phyloP scores from a whole-genome alignment of 2,113 vertebrate genomes.

The Pleuronectes platessa region DNA sequence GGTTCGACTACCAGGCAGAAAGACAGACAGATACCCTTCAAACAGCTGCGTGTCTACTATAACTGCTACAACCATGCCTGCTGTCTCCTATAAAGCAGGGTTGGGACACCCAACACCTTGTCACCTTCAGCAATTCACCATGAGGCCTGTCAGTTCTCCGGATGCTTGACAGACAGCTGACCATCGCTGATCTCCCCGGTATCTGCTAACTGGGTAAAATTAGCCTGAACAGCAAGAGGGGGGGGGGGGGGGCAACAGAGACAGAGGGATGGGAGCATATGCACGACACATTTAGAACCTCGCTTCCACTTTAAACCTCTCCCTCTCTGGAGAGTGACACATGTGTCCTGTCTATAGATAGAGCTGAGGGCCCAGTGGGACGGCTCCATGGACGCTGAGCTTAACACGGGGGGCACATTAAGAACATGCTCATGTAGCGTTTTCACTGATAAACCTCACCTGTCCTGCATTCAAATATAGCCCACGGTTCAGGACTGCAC shows the following conservation, averaged over 20 bases:
- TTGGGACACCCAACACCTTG: slow-evolving; percentile 63
- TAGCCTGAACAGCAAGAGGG: slow-evolving; percentile 27
- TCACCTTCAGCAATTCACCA: slow-evolving; percentile 42
- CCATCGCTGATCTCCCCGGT: slow-evolving; percentile 62
- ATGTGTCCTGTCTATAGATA: slow-evolving; percentile 64
- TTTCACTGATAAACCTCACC: slow-evolving; percentile 39
- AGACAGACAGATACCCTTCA: slow-evolving; percentile 32
- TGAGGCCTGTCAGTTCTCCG: slow-evolving; percentile 46
- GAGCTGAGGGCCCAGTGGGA: slow-evolving; percentile 53
- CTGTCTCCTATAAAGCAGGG: slow-evolving; percentile 16
- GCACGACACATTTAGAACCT: slow-evolving; percentile 66
- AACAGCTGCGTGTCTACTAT: slow-evolving; percentile 58
- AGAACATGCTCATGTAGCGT: slow-evolving; percentile 17
- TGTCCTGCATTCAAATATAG: slow-evolving; percentile 39
- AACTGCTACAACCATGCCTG: slow-evolving; percentile 18
- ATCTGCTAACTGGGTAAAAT: slow-evolving; percentile 72
- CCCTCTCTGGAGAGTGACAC: slow-evolving; percentile 51
- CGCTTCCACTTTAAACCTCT: slow-evolving; percentile 57
- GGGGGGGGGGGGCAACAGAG: neutral
- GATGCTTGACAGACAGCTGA: slow-evolving; percentile 72
- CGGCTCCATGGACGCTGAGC: slow-evolving; percentile 4
- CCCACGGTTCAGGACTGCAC: neutral
- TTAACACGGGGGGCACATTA: slow-evolving; percentile 20
- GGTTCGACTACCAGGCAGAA: slow-evolving; percentile 5
- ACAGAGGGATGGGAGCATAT: slow-evolving; percentile 55